A percentile compares a stretch with the other conserved stretches of the same genome.
Conservation (phyloP, 2,797 vertebrate genomes). For the Eulemur mongoz region DNA sequence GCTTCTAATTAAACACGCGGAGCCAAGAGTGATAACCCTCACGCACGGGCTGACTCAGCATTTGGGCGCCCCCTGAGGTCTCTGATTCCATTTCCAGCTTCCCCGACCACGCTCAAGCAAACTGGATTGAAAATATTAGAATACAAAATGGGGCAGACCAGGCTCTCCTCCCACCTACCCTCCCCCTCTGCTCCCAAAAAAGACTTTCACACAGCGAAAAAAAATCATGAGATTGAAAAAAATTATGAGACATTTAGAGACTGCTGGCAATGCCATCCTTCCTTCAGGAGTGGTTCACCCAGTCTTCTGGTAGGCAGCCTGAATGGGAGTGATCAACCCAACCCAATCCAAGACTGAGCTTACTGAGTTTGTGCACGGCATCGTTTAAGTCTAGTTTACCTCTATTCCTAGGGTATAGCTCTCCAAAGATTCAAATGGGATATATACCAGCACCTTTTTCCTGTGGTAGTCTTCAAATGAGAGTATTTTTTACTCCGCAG, state of each 20-base stretch:
- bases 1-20: slow-evolving; percentile 72
- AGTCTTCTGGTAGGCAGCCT: background rate
- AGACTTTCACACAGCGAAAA: background rate
- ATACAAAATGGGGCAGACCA: background rate
- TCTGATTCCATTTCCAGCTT: slow-evolving; percentile 75
- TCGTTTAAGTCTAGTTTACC: background rate
- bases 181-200: background rate
- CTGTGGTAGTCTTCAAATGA: background rate
- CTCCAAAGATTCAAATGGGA: background rate
- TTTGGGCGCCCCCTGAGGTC: slow-evolving; percentile 57
- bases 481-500: background rate
- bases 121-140: slow-evolving; percentile 45
- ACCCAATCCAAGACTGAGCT: background rate
- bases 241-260: background rate
- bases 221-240: background rate
- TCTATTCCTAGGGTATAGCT: background rate
- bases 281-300: background rate
- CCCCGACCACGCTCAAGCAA: slow-evolving; percentile 55
- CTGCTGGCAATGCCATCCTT: background rate
- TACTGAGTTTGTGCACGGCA: background rate
- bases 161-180: background rate
- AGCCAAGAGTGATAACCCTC: slow-evolving; percentile 67
- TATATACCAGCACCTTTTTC: background rate
- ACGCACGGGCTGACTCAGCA: slow-evolving; percentile 62
- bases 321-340: background rate